These are phyloP conservation scores for Cacatua alba DNA, from an alignment of 2,113 vertebrate genomes.

Conservation along the genomic window DNA sequence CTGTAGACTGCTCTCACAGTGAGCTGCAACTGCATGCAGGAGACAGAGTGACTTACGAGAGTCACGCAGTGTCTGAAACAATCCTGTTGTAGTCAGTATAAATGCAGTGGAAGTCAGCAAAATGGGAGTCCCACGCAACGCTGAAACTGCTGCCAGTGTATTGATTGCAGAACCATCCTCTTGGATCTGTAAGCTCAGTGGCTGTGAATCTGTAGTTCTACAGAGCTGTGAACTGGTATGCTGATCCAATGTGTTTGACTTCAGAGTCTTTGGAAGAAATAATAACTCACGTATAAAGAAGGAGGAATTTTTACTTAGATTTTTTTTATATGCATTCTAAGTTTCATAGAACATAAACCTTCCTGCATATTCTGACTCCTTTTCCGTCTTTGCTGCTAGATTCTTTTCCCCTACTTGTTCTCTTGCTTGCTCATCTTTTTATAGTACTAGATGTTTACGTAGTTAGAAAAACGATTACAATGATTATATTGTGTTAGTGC, in stretches of 20 bases:
- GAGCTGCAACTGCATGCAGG: not conserved
- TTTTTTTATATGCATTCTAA: not conserved
- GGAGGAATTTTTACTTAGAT: not conserved
- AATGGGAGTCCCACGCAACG: accelerated
- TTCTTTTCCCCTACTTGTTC: constrained; percentile 1
- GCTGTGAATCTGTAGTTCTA: not conserved
- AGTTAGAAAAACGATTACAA: constrained; percentile 55
- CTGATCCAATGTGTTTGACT: not conserved
- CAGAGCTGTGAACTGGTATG: not conserved
- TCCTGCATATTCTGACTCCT: not conserved
- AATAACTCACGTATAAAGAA: not conserved
- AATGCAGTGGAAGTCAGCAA: not conserved
- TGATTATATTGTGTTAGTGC: constrained; percentile 38
- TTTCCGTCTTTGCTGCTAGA: not conserved
- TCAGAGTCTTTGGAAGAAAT: not conserved
- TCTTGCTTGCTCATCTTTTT: constrained; percentile 33
- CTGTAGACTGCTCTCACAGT: not conserved
- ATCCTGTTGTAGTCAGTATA: not conserved
- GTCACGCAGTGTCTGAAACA: not conserved
- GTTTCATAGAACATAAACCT: not conserved
- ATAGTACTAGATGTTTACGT: constrained; percentile 54
- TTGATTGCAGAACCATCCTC: accelerated
- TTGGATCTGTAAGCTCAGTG: not conserved
- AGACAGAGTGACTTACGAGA: accelerated
- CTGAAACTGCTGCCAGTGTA: not conserved